Conservation (phyloP, 1,140 invertebrate species). For the Eueides isabella region DNA sequence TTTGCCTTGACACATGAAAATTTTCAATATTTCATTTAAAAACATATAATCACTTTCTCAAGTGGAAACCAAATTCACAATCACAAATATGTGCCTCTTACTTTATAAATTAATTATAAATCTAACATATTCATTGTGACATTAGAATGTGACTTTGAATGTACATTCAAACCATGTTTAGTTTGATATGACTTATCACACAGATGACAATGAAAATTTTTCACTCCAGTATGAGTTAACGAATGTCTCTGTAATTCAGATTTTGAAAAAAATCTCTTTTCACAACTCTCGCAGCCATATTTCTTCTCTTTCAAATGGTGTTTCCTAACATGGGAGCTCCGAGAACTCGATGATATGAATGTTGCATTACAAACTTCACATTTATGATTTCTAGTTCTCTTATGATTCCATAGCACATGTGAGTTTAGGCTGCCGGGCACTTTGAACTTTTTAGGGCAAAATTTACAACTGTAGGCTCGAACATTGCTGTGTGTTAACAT, state of each 20-base stretch:
- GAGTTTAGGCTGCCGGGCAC: constrained; percentile 74
- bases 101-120: too few relatives aligned
- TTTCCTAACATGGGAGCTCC: constrained; percentile 74
- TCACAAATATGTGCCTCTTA: too few relatives aligned
- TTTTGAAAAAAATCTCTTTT: constrained; percentile 75
- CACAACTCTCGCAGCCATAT: constrained; percentile 72
- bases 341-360: constrained; percentile 75
- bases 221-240: constrained; percentile 73
- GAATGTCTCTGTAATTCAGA: constrained; percentile 74
- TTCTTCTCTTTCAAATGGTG: constrained; percentile 80
- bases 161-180: constrained; percentile 75
- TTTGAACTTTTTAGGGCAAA: constrained; percentile 79
- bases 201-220: constrained; percentile 76
- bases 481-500: constrained; percentile 76
- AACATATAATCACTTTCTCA: too few relatives aligned
- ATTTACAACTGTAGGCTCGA: constrained; percentile 72
- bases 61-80: too few relatives aligned
- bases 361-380: constrained; percentile 76
- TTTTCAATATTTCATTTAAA: too few relatives aligned
- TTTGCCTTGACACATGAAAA: too few relatives aligned
- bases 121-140: constrained; percentile 35
- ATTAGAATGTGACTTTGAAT: constrained; percentile 72
- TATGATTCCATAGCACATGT: constrained; percentile 78
- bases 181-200: constrained; percentile 80
- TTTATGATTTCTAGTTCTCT: constrained; percentile 72